Percentiles rank a stretch among this genome's conserved stretches.
These are phyloP conservation scores for Microchrysa polita DNA, from an alignment of 2,888 invertebrate species.

Conservation along the genomic window DNA sequence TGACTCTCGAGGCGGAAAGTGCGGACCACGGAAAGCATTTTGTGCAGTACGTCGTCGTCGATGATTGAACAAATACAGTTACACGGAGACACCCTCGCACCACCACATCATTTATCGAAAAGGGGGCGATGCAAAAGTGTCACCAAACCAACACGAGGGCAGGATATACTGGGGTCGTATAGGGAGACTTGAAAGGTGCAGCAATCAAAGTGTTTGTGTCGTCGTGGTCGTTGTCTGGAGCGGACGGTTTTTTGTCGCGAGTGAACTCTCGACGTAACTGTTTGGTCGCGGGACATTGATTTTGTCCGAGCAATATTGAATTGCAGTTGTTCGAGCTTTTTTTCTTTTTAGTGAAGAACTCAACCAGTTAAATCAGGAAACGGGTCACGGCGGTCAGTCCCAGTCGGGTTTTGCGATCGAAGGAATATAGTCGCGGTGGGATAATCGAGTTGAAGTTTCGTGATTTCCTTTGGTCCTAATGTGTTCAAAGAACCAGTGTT, in stretches of 20 bases:
- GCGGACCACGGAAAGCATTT: slow-evolving; percentile 16
- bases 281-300: slow-evolving; percentile 19
- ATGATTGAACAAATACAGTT: slow-evolving; percentile 1
- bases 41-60: slow-evolving; percentile 2
- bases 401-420: background rate
- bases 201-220: slow-evolving; percentile 31
- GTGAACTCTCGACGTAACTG: slow-evolving; percentile 16
- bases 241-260: slow-evolving; percentile 17
- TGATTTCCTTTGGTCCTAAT: too few species aligned
- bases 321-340: too few species aligned
- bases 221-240: slow-evolving; percentile 4
- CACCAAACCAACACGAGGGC: background rate
- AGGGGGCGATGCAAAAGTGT: slow-evolving; percentile 12
- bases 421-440: background rate
- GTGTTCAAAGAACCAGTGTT: too few species aligned
- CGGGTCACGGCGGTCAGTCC: slow-evolving; percentile 10
- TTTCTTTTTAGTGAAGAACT: too few species aligned
- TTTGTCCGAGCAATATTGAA: background rate
- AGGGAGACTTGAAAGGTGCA: slow-evolving; percentile 28
- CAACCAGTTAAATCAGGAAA: too few species aligned
- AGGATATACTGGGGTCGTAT: slow-evolving; percentile 9
- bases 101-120: background rate
- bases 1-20: slow-evolving; percentile 37
- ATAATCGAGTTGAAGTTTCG: too few species aligned
- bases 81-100: background rate